These are phyloP conservation scores for Caenorhabditis latens DNA, from an alignment of 1,140 invertebrate genomes.

Conservation along the genomic window DNA sequence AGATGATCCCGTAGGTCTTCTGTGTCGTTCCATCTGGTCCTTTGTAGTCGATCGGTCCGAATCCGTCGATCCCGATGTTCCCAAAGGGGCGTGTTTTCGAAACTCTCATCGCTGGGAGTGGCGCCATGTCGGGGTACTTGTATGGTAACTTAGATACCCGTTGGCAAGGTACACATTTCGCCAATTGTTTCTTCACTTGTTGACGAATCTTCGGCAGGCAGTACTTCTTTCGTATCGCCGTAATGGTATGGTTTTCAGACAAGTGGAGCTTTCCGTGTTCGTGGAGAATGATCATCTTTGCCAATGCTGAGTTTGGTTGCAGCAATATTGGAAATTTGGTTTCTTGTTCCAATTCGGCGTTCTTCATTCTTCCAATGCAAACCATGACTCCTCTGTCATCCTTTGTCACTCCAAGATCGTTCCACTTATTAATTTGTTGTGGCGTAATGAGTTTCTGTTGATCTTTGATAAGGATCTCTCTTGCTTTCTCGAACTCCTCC, in stretches of 20 bases:
- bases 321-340: neutral
- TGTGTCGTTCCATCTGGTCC: neutral
- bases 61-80: constrained; percentile 32
- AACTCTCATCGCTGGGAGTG: constrained; percentile 41
- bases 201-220: neutral
- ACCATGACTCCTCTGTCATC: neutral
- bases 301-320: neutral
- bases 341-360: neutral
- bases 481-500: neutral
- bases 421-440: neutral
- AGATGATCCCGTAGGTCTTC: constrained; percentile 18
- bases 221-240: neutral
- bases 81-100: constrained; percentile 17
- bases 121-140: constrained; percentile 22
- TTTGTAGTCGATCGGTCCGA: constrained; percentile 51
- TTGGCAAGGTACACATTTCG: neutral
- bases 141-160: neutral
- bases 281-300: neutral
- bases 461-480: neutral
- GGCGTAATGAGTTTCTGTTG: neutral
- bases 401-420: neutral
- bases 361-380: neutral
- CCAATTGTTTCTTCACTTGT: neutral
- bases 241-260: neutral
- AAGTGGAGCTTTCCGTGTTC: neutral